Percentiles rank a stretch among this genome's conserved stretches.
phyloP scores from a whole-genome alignment of 1,140 invertebrate genomes.

The Tetramorium simillimum region DNA sequence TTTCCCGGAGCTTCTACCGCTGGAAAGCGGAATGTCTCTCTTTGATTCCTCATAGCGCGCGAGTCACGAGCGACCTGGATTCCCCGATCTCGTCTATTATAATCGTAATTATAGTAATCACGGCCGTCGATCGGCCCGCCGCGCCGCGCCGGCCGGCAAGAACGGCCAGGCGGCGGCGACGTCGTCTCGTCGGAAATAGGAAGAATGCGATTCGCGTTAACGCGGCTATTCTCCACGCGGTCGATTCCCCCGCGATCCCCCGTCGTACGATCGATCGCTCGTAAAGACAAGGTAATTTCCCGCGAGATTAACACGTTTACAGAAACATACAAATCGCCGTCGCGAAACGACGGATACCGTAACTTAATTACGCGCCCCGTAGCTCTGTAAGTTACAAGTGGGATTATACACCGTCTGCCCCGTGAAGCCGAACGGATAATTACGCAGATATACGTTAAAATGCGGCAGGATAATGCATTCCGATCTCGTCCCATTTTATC shows the following conservation, averaged over 20 bases:
- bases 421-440: background rate
- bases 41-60: conserved; percentile 13
- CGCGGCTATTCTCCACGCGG: conserved; percentile 15
- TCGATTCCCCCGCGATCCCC: background rate
- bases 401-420: background rate
- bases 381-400: background rate
- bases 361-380: conserved; percentile 16
- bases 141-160: background rate
- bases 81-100: conserved; percentile 37
- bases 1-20: background rate
- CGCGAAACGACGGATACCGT: conserved; percentile 12
- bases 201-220: conserved; percentile 21
- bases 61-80: conserved; percentile 42
- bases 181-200: conserved; percentile 14
- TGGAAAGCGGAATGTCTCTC: conserved; percentile 15
- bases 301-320: conserved; percentile 27
- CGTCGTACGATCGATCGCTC: background rate
- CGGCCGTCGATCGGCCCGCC: no score
- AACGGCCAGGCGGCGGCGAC: no score
- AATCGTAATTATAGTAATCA: conserved; percentile 31
- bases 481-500: background rate
- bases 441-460: background rate
- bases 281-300: conserved; percentile 17
- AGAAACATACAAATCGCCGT: background rate
- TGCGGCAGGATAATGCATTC: background rate